Evolutionary conservation across 2,797 vertebrate genomes (phyloP).

Genomic region (Pempheris klunzingeri): DNA sequence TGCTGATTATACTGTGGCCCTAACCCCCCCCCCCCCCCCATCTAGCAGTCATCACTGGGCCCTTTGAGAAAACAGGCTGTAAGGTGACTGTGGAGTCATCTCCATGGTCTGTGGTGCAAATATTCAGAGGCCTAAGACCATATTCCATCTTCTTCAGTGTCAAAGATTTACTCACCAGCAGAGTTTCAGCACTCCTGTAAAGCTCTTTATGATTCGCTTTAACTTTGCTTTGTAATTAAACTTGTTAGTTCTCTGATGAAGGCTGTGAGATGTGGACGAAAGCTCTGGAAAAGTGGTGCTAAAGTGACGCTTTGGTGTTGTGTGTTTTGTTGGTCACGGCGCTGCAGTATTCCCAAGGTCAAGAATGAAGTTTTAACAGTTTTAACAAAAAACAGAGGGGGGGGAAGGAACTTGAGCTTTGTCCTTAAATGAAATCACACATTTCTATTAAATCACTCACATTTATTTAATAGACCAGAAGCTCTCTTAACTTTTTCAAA

Average conservation of each 20-base stretch:
- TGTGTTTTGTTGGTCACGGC: too few relatives aligned
- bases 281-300: neutral
- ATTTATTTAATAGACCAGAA: neutral
- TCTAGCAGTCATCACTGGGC: neutral
- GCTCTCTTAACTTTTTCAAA: neutral
- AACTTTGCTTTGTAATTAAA: neutral
- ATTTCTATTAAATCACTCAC: neutral
- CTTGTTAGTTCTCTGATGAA: neutral
- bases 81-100: neutral
- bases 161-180: neutral
- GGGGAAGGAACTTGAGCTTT: neutral
- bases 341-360: neutral
- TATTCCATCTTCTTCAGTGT: neutral
- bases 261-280: neutral
- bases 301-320: neutral
- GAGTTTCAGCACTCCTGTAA: neutral
- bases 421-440: neutral
- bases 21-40: too few relatives aligned
- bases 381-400: neutral
- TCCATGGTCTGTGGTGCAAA: neutral
- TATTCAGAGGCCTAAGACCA: neutral
- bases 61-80: neutral
- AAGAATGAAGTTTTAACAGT: neutral
- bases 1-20: neutral
- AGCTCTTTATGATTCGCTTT: neutral